These are phyloP conservation scores for Cactoblastis cactorum DNA, from an alignment of 2,888 invertebrate species.

Conservation along the genomic window DNA sequence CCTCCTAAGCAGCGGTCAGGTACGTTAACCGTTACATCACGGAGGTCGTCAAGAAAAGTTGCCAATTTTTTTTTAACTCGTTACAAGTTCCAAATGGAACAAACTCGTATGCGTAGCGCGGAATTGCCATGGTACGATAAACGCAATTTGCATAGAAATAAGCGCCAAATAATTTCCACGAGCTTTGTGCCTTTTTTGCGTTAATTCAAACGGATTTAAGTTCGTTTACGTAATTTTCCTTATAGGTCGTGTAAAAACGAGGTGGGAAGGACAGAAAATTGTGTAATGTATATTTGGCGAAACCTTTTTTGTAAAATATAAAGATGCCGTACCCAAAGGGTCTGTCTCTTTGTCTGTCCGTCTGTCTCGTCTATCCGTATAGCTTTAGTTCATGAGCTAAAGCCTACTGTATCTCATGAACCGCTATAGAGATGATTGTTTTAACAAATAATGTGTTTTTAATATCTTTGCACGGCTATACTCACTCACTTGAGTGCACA, in stretches of 20 bases:
- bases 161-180: conserved; percentile 11
- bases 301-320: neutral
- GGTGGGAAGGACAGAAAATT: neutral
- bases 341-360: no score
- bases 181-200: conserved; percentile 9
- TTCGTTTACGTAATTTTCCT: neutral
- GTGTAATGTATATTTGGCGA: neutral
- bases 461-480: no score
- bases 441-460: no score
- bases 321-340: neutral
- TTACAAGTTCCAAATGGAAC: neutral
- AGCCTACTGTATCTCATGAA: no score
- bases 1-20: no score
- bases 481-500: no score
- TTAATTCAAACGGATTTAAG: conserved; percentile 12
- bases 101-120: neutral
- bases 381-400: no score
- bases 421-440: no score
- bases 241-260: neutral
- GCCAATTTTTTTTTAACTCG: neutral
- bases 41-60: no score
- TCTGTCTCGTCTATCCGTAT: no score
- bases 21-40: no score
- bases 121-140: conserved; percentile 13
- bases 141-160: conserved; percentile 14